Conservation (phyloP, 2,797 vertebrate species). For the Malurus leucopterus region DNA sequence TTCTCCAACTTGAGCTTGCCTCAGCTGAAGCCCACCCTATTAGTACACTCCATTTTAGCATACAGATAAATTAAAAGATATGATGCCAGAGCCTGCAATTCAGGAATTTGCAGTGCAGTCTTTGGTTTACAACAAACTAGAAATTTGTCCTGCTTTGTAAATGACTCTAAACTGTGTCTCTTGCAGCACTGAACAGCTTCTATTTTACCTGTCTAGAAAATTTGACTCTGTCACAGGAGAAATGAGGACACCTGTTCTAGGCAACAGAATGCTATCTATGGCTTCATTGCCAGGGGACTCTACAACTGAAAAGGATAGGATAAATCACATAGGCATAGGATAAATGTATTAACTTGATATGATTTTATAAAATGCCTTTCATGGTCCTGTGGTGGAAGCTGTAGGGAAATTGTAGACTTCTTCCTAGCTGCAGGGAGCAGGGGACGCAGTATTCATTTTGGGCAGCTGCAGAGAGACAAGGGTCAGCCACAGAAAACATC, state of each 20-base stretch:
- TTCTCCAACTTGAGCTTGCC: neutral
- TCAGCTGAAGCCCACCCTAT: neutral
- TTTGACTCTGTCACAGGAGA: neutral
- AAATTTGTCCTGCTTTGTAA: neutral
- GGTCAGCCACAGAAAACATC: neutral
- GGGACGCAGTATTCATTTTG: neutral
- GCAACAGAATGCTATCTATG: neutral
- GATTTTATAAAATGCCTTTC: neutral
- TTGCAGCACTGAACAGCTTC: neutral
- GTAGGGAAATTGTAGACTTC: neutral
- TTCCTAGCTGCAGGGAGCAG: neutral
- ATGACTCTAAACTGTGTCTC: neutral
- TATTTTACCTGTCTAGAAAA: neutral
- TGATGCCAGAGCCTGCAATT: neutral
- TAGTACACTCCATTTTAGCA: neutral
- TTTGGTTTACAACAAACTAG: neutral
- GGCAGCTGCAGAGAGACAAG: neutral
- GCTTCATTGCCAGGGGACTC: neutral
- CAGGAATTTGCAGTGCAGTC: neutral
- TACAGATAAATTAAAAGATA: neutral
- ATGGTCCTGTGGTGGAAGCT: neutral
- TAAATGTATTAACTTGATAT: neutral
- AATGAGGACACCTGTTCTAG: neutral
- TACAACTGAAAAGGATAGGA: neutral
- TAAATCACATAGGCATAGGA: neutral